Evolutionary conservation across 2,888 invertebrate genomes (phyloP).

Genomic region (Andrena bicolor): DNA sequence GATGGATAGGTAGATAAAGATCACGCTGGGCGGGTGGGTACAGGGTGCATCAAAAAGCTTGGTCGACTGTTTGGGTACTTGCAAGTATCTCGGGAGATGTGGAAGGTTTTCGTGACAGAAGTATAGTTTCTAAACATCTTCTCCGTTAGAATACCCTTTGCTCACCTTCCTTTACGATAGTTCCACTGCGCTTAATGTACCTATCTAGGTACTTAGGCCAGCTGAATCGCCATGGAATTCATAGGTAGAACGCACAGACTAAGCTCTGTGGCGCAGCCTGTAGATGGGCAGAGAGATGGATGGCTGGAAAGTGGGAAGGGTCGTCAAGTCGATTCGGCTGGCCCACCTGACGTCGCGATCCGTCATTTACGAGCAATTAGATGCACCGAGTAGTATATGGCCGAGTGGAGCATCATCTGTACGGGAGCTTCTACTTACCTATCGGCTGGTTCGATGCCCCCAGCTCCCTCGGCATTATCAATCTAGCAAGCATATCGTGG

Average conservation of each 20-base stretch:
- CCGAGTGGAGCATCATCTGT: slow-evolving; percentile 60
- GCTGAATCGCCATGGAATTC: too few relatives aligned
- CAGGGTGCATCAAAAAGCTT: background rate
- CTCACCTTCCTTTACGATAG: too few relatives aligned
- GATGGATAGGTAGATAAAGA: background rate
- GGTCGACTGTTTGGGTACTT: background rate
- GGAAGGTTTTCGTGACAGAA: too few relatives aligned
- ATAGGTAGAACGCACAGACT: background rate
- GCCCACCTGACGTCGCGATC: slow-evolving; percentile 64
- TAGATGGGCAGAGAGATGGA: background rate
- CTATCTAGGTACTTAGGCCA: too few relatives aligned
- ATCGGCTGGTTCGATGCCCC: slow-evolving; percentile 64
- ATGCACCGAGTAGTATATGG: slow-evolving; percentile 38
- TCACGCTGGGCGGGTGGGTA: background rate
- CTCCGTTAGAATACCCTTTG: too few relatives aligned
- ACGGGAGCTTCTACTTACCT: slow-evolving; percentile 73
- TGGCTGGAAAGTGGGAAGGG: background rate
- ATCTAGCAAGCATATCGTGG: slow-evolving; percentile 79
- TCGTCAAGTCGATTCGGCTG: slow-evolving; percentile 36
- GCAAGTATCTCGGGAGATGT: too few relatives aligned
- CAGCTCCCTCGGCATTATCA: slow-evolving; percentile 74
- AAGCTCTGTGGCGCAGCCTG: background rate
- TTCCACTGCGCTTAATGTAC: too few relatives aligned
- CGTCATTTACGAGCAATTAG: slow-evolving; percentile 77
- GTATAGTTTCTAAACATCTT: too few relatives aligned